These are phyloP conservation scores for Melieria omissa DNA, from an alignment of 2,888 invertebrate genomes.

Conservation along the genomic window DNA sequence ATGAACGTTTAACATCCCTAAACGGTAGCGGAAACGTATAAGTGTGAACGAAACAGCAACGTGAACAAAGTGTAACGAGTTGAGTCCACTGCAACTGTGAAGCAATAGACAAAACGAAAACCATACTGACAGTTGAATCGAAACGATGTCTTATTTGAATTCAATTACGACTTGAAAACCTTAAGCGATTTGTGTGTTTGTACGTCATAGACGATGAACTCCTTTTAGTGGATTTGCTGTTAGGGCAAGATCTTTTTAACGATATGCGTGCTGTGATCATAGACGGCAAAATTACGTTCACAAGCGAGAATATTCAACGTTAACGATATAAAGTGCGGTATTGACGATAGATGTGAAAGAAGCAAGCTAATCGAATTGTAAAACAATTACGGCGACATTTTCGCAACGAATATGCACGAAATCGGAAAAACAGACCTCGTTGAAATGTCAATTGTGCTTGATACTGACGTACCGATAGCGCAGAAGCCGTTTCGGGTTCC, in stretches of 20 bases:
- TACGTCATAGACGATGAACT: constrained; percentile 29
- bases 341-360: background rate
- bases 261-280: constrained; percentile 12
- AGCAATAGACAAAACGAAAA: no score
- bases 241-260: constrained; percentile 24
- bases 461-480: constrained; percentile 19
- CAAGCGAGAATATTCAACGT: constrained; percentile 10
- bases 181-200: background rate
- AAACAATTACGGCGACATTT: constrained; percentile 24
- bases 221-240: constrained; percentile 6
- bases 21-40: no score
- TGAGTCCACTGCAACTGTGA: no score
- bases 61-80: no score
- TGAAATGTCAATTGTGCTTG: constrained; percentile 34
- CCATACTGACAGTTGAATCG: no score
- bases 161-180: no score
- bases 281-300: constrained; percentile 5
- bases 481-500: constrained; percentile 35
- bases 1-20: no score
- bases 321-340: constrained; percentile 18
- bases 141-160: no score
- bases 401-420: constrained; percentile 25
- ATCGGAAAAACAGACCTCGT: constrained; percentile 31
- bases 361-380: constrained; percentile 9
- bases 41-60: no score